Conservation (phyloP, 2,797 vertebrate genomes). For the Bovichtus variegatus region DNA sequence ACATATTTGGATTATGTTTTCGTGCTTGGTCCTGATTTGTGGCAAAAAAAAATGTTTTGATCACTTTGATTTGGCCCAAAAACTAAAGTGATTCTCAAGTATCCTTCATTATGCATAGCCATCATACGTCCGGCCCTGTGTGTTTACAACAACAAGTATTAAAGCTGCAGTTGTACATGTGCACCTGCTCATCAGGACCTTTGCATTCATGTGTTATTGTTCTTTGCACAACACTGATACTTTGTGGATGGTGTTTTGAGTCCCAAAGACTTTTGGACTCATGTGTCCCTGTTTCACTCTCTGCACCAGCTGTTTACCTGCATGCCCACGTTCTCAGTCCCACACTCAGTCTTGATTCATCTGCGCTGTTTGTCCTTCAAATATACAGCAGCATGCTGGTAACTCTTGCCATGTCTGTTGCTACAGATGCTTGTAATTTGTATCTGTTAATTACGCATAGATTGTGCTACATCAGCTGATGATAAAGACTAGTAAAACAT, state of each 20-base stretch:
- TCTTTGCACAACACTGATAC: background rate
- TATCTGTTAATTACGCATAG: background rate
- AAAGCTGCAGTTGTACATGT: background rate
- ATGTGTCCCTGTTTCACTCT: background rate
- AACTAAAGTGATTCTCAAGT: no score
- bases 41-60: no score
- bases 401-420: background rate
- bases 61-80: no score
- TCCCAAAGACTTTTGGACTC: background rate
- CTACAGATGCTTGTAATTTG: conserved; percentile 2
- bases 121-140: background rate
- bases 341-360: conserved; percentile 3
- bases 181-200: background rate
- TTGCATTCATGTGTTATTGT: background rate
- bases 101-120: background rate
- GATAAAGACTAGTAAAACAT: background rate
- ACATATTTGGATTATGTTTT: no score
- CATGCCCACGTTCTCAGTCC: background rate
- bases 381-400: conserved; percentile 1
- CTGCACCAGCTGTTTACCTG: conserved; percentile 23
- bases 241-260: background rate
- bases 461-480: background rate
- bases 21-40: no score
- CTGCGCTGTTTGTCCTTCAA: conserved; percentile 14
- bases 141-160: background rate